Conservation (phyloP, 2,888 invertebrate species). For the Heteromyza rotundicornis region DNA sequence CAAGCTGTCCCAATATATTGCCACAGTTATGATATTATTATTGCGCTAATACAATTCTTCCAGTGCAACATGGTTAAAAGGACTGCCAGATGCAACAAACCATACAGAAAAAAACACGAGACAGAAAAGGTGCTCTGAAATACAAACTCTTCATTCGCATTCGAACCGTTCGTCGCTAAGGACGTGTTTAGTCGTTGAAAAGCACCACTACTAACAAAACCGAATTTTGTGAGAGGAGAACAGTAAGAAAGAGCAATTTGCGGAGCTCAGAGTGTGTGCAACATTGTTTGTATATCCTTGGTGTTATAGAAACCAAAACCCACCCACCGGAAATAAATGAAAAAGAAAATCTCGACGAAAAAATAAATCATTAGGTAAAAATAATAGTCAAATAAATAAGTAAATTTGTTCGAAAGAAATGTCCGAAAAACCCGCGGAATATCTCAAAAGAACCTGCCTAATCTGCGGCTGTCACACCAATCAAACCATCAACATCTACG, state of each 20-base stretch:
- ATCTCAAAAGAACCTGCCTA: constrained; percentile 61
- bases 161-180: constrained; percentile 54
- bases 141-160: constrained; percentile 44
- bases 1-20: no score
- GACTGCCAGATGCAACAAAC: not conserved
- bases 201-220: constrained; percentile 13
- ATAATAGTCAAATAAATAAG: constrained; percentile 1
- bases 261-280: constrained; percentile 25
- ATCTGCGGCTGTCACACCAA: constrained; percentile 62
- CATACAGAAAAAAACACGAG: not conserved
- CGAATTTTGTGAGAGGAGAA: constrained; percentile 15
- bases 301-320: constrained; percentile 30
- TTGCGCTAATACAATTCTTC: no score
- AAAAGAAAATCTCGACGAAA: not conserved
- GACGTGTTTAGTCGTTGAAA: constrained; percentile 37
- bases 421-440: constrained; percentile 52
- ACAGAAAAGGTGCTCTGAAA: not conserved
- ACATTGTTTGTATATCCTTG: constrained; percentile 33
- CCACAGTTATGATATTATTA: no score
- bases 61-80: not conserved
- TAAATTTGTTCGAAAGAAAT: constrained; percentile 45
- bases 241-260: constrained; percentile 22
- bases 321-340: constrained; percentile 19
- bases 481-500: constrained; percentile 61
- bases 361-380: not conserved